Evolutionary conservation across 2,113 vertebrate genomes (phyloP), one percentile per base, ranked within the genome.

Genomic region (Anhinga anhinga): DNA sequence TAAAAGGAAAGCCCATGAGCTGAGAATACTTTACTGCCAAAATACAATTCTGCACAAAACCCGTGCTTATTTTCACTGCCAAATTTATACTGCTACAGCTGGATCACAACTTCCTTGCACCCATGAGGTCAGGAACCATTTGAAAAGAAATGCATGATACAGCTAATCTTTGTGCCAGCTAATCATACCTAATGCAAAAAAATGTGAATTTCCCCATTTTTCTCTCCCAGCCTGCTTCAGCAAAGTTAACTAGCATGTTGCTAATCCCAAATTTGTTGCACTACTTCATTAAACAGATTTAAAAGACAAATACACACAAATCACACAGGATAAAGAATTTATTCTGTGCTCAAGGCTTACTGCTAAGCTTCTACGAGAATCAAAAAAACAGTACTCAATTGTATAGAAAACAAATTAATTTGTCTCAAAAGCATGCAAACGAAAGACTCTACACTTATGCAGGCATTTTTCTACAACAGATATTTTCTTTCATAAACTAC

Each of bases 241-340:
- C 45, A 89, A 86, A 76, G 9, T 70, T 85, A 94, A 97, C 76
- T 74, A 71, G 32, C 62, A 70, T 4, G 29, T 78, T 11, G 0
- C 13, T 95, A 95, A 97, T 96, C 82, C 69, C 44, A 89, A 88
- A 95, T 95, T 95, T 93, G 58, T 85, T 87, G 88, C 69, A 93
- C 42, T 95, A 84, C 76, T 95, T 94, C 63, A 58, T 90, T 95
- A 83, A 94, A 93, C 40, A 88, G 74, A 92, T 90, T 93, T 90
- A 82, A 87, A 91, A 91, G 65, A 91, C 81, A 85, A 95, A 96
- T 27, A 58, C 50, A 91, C 27, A 79, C 73, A 92, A 97, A 84
- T 79, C 86, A 62, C 44, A 80, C 23, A 83, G 71, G 79, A 91
- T 86, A 91, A 91, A 92, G 70, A 89, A 90, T 78, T 77, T 88